A percentile compares a stretch with the other conserved stretches of the same genome.
Conservation (phyloP, 2,888 invertebrate genomes). For the Ectobius pallidus region DNA sequence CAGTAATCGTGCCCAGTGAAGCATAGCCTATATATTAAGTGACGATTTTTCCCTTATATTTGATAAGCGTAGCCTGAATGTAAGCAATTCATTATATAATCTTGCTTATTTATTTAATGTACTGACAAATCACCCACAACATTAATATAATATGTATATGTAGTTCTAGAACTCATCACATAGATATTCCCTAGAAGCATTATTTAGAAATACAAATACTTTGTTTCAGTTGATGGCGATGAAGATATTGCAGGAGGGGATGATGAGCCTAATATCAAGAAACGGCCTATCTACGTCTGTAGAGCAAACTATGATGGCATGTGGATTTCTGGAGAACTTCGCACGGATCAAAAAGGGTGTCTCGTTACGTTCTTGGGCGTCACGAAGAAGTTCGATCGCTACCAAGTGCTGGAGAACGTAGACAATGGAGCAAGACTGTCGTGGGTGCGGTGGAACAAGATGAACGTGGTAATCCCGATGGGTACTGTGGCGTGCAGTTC, state of each 20-base stretch:
- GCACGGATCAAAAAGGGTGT: slow-evolving; percentile 56
- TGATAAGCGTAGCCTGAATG: too few relatives aligned
- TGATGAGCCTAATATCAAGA: slow-evolving; percentile 50
- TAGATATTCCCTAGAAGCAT: too few relatives aligned
- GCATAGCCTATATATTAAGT: too few relatives aligned
- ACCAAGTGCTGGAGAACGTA: slow-evolving; percentile 78
- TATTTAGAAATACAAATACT: too few relatives aligned
- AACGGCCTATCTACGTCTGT: slow-evolving; percentile 69
- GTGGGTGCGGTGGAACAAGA: slow-evolving; percentile 80
- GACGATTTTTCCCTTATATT: too few relatives aligned
- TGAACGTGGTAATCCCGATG: slow-evolving; percentile 61
- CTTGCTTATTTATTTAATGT: too few relatives aligned
- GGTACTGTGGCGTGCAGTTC: slow-evolving; percentile 67
- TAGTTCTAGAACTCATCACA: too few relatives aligned
- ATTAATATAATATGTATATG: too few relatives aligned
- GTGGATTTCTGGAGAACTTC: slow-evolving; percentile 74
- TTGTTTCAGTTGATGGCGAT: slow-evolving; percentile 34
- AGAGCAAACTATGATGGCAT: slow-evolving; percentile 73
- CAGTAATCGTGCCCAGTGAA: too few relatives aligned
- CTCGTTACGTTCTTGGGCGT: slow-evolving; percentile 46
- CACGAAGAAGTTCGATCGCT: slow-evolving; percentile 50
- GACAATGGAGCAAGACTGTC: slow-evolving; percentile 76
- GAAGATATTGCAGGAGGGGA: slow-evolving; percentile 45
- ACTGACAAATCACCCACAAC: too few relatives aligned
- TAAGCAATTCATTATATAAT: too few relatives aligned